Evolutionary conservation across 2,797 vertebrate species (phyloP).

Genomic region (Gastrophryne carolinensis): DNA sequence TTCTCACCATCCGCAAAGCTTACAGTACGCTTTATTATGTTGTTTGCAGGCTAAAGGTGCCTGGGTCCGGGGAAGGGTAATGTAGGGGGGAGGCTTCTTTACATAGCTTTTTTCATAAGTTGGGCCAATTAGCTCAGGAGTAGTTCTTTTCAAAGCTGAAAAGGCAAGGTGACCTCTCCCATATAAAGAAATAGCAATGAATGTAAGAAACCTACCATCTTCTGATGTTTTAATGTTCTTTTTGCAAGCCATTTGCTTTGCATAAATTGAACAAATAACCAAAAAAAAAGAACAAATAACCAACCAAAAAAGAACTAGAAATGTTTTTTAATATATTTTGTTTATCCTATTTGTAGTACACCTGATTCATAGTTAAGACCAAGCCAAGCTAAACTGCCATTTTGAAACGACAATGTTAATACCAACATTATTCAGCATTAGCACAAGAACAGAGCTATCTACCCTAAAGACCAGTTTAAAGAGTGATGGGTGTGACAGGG

Average conservation of each 20-base stretch:
- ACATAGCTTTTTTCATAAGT: slow-evolving; percentile 35
- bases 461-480: too few species aligned
- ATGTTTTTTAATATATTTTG: too few species aligned
- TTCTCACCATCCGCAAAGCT: neutral
- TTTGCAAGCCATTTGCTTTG: too few species aligned
- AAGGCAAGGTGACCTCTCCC: slow-evolving; percentile 37
- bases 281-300: neutral
- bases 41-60: slow-evolving; percentile 42
- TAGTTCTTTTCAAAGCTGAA: neutral
- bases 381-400: too few species aligned
- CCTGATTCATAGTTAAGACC: too few species aligned
- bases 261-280: neutral
- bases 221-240: neutral
- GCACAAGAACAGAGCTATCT: too few species aligned
- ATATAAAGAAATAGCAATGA: neutral
- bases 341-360: too few species aligned
- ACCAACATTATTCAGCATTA: too few species aligned
- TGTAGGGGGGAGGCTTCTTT: slow-evolving; percentile 16
- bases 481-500: too few species aligned
- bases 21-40: slow-evolving; percentile 43
- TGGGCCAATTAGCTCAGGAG: slow-evolving; percentile 28
- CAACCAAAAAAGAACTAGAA: too few species aligned
- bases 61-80: neutral
- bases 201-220: neutral
- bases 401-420: too few species aligned